Conservation (phyloP, 2,888 invertebrate species). For the Drosophila fungiperda region DNA sequence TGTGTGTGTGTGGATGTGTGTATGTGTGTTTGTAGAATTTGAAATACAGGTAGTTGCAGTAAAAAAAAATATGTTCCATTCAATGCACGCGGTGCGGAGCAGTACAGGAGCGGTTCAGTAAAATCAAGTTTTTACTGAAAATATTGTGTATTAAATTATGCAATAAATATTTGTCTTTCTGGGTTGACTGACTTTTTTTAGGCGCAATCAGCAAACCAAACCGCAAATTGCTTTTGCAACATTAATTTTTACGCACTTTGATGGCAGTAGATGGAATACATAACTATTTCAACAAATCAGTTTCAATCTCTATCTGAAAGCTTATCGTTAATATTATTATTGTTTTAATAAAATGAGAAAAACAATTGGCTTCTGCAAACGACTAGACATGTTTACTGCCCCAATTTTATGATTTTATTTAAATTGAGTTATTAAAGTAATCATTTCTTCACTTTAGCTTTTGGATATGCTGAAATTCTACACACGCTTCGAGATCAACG, state of each 20-base stretch:
- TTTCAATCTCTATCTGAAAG: background rate
- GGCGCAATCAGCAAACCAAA: background rate
- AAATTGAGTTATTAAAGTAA: background rate
- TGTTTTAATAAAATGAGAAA: background rate
- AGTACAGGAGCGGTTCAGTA: slow-evolving; percentile 34
- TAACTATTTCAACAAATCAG: background rate
- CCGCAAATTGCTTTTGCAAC: background rate
- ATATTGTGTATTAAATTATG: background rate
- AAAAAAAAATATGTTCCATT: slow-evolving; percentile 61
- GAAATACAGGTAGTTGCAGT: slow-evolving; percentile 52
- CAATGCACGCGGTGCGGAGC: slow-evolving; percentile 43
- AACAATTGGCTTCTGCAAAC: too few species aligned
- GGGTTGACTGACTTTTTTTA: background rate
- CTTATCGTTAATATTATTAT: background rate
- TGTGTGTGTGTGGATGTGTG: slow-evolving; percentile 13
- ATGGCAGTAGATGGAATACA: background rate
- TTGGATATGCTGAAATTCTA: slow-evolving; percentile 98
- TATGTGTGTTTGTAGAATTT: slow-evolving; percentile 54
- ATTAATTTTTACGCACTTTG: background rate
- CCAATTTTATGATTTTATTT: background rate
- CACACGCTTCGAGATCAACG: slow-evolving; percentile 98
- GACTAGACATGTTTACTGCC: background rate
- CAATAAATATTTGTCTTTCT: background rate
- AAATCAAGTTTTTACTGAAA: background rate
- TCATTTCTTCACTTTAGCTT: slow-evolving; percentile 88